Evolutionary conservation across 2,888 invertebrate species (phyloP).

Genomic region (Meiosimyza decipiens): DNA sequence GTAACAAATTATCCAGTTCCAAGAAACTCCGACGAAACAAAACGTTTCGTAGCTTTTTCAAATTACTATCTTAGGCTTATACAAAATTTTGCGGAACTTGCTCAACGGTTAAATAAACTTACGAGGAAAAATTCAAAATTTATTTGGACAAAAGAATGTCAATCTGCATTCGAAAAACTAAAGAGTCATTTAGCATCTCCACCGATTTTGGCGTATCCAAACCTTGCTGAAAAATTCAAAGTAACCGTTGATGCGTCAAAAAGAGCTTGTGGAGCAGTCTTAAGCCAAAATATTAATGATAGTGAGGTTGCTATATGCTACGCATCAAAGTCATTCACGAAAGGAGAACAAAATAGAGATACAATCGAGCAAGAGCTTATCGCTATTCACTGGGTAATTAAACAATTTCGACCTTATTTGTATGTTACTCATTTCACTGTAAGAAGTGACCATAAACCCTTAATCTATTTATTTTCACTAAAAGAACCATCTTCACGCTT

Average conservation of each 20-base stretch:
- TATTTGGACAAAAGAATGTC: neutral
- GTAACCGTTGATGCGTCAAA: too few species aligned
- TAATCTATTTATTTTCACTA: too few species aligned
- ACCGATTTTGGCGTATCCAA: neutral
- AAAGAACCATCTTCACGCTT: too few species aligned
- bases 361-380: too few species aligned
- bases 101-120: conserved; percentile 4
- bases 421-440: too few species aligned
- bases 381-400: too few species aligned
- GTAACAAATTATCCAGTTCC: conserved; percentile 9
- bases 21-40: neutral
- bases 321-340: neutral
- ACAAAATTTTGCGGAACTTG: neutral
- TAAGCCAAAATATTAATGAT: neutral
- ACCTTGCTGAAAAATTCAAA: too few species aligned
- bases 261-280: too few species aligned
- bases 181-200: neutral
- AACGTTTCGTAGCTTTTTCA: neutral
- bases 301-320: neutral
- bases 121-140: neutral
- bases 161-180: neutral
- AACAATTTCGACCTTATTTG: too few species aligned
- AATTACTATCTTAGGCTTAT: neutral
- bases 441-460: too few species aligned
- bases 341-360: too few species aligned